A percentile compares a stretch with the other conserved stretches of the same genome.
These are phyloP conservation scores for Frankliniella intonsa DNA, from an alignment of 2,888 invertebrate species.

Conservation along the genomic window DNA sequence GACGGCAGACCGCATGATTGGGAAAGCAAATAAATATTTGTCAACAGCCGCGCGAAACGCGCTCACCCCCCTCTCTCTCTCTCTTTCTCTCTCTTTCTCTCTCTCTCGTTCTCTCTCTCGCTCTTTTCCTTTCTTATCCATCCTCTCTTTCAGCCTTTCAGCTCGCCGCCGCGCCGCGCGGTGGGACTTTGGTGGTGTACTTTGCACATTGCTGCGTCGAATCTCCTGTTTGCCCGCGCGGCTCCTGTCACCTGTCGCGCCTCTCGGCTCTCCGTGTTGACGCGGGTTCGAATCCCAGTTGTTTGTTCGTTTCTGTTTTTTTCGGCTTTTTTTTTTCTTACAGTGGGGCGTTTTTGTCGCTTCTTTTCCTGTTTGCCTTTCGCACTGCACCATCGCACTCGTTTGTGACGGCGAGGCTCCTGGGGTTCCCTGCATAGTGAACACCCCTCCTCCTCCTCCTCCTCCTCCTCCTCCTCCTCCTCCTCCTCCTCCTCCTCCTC, in stretches of 20 bases:
- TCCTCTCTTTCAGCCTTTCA: no score
- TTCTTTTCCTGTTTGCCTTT: no score
- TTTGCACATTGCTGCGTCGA: not conserved
- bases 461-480: no score
- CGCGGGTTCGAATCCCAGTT: not conserved
- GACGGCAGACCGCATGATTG: not conserved
- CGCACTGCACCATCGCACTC: no score
- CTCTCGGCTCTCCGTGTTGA: not conserved
- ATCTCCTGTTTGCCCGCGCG: not conserved
- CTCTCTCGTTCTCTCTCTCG: no score
- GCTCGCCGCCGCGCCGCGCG: not conserved
- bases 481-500: no score
- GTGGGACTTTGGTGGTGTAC: not conserved
- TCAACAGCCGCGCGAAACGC: not conserved
- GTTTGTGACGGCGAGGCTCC: no score
- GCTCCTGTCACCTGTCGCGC: not conserved
- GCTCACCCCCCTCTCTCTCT: no score
- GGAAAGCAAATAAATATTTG: conserved; percentile 23
- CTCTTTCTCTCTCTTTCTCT: no score
- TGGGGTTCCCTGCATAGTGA: no score
- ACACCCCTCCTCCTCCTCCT: no score
- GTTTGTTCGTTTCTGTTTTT: not conserved
- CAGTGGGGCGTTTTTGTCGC: not conserved
- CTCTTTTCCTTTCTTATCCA: no score
- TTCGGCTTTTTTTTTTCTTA: not conserved